A percentile compares a stretch with the other conserved stretches of the same genome.
phyloP scores from a whole-genome alignment of 2,113 vertebrate genomes.

The Ictalurus furcatus region DNA sequence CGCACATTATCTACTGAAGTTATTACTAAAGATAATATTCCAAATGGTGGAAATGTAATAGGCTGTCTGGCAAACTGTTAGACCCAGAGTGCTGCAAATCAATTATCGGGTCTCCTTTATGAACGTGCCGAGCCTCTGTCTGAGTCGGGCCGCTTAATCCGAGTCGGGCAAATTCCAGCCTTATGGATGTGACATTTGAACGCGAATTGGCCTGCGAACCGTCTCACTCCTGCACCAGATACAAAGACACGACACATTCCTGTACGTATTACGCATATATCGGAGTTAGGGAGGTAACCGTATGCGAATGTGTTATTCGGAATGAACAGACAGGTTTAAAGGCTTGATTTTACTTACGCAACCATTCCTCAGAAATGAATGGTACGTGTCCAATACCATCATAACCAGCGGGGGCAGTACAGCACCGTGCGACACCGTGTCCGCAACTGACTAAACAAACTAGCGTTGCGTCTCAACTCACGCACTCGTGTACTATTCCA shows the following conservation, averaged over 20 bases:
- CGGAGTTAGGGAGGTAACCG: background rate
- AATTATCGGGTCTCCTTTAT: slow-evolving; percentile 14
- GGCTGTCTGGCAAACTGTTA: slow-evolving; percentile 19
- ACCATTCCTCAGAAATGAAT: background rate
- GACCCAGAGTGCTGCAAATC: slow-evolving; percentile 15
- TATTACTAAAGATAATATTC: slow-evolving; percentile 51
- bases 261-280: background rate
- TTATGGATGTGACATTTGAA: slow-evolving; percentile 13
- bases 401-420: background rate
- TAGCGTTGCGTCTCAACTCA: too few relatives aligned
- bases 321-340: background rate
- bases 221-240: background rate
- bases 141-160: background rate
- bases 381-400: background rate
- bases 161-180: background rate
- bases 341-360: background rate
- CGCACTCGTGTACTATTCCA: too few relatives aligned
- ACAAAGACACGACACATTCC: background rate
- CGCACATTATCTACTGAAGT: slow-evolving; percentile 49
- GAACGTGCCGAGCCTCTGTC: background rate
- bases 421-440: background rate
- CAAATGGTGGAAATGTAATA: slow-evolving; percentile 29
- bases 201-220: background rate
- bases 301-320: background rate
- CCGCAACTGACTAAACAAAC: too few relatives aligned